These are phyloP conservation scores for Peromyscus nudipes DNA, from an alignment of 2,797 vertebrate genomes.

Conservation along the genomic window DNA sequence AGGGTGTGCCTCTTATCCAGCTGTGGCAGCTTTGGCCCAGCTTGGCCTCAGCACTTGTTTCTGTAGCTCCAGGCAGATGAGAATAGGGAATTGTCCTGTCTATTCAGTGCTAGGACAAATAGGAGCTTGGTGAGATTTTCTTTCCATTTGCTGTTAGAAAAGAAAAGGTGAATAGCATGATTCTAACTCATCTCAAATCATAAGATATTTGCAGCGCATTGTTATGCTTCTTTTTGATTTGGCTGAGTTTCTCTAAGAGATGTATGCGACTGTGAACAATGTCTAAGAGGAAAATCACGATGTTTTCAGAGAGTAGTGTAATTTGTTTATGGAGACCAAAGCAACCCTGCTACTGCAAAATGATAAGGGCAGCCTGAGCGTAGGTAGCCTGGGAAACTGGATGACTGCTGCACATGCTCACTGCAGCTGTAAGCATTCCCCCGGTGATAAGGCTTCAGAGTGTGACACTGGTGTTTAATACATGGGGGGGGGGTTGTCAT, in stretches of 20 bases:
- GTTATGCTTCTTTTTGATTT: not conserved
- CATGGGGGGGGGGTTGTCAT: not conserved
- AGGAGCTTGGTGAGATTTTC: not conserved
- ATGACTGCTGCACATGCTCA: accelerated
- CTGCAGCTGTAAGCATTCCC: too few species aligned
- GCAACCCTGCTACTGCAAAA: not conserved
- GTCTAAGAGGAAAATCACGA: not conserved
- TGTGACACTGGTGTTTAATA: not conserved
- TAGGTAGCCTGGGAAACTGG: not conserved
- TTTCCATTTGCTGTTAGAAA: constrained; percentile 48
- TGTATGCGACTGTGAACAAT: not conserved
- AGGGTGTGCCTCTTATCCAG: not conserved
- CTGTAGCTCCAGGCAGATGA: constrained; percentile 56
- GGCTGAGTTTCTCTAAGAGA: not conserved
- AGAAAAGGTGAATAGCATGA: not conserved
- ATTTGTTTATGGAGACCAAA: not conserved
- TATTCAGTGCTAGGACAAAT: not conserved
- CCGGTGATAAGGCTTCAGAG: not conserved
- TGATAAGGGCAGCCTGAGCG: not conserved
- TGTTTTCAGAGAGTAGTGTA: not conserved
- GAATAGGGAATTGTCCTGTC: constrained; percentile 39
- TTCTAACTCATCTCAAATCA: not conserved
- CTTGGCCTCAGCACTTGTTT: not conserved
- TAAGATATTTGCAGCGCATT: not conserved
- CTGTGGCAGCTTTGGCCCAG: not conserved